These are phyloP conservation scores for Mythimna loreyi DNA, from an alignment of 2,888 invertebrate genomes.

Conservation along the genomic window DNA sequence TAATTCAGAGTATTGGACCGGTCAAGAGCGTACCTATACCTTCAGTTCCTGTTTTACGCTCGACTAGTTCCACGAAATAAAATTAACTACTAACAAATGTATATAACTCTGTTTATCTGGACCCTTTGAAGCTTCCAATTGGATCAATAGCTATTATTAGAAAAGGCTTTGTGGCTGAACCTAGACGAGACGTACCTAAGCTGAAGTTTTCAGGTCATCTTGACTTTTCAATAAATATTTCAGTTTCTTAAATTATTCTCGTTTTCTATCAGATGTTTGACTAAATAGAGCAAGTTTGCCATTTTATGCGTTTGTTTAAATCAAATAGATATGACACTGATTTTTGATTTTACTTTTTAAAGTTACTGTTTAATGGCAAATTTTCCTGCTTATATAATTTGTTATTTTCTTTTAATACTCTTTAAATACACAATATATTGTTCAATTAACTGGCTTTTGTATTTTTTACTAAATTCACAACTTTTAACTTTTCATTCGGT, in stretches of 20 bases:
- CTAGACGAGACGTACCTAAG: background rate
- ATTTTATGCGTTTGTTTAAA: too few relatives aligned
- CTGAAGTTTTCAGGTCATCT: background rate
- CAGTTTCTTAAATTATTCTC: background rate
- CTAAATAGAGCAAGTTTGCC: too few relatives aligned
- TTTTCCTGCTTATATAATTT: too few relatives aligned
- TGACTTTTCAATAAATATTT: background rate
- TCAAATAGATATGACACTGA: too few relatives aligned
- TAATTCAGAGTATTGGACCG: conserved; percentile 54
- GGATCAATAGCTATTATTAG: conserved; percentile 58
- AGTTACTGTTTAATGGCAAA: too few relatives aligned
- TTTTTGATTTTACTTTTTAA: too few relatives aligned
- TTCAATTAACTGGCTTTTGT: too few relatives aligned
- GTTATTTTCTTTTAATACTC: too few relatives aligned
- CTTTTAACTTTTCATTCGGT: too few relatives aligned
- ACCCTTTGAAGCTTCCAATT: conserved; percentile 56
- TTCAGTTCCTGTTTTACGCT: too few relatives aligned
- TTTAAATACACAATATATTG: too few relatives aligned
- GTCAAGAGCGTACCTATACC: conserved; percentile 48
- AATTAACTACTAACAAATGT: conserved; percentile 56
- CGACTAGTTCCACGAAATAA: background rate
- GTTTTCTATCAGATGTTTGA: background rate
- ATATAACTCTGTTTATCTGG: conserved; percentile 60
- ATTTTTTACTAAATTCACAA: too few relatives aligned
- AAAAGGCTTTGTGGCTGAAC: conserved; percentile 44